These are phyloP conservation scores for Hyaena hyaena DNA, from an alignment of 2,113 vertebrate genomes.

Conservation along the genomic window DNA sequence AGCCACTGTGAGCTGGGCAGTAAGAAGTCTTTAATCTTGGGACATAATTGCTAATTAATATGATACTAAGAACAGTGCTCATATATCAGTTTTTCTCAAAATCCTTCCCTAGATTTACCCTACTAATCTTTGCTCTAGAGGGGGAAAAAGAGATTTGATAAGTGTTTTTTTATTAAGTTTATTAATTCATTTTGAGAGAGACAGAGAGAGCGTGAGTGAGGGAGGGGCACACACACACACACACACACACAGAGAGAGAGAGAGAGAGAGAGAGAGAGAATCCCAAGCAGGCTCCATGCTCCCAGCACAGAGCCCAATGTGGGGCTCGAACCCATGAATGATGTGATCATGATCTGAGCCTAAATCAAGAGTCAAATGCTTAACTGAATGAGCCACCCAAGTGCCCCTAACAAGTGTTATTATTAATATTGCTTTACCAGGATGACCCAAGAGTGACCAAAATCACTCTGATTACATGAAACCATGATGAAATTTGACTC, in stretches of 20 bases:
- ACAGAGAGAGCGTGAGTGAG: no score
- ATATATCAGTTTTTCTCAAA: not conserved
- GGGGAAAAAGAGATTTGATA: not conserved
- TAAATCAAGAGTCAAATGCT: no score
- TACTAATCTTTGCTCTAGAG: not conserved
- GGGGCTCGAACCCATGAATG: no score
- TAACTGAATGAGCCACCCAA: no score
- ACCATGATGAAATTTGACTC: not conserved
- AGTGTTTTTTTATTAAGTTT: not conserved
- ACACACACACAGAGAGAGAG: no score
- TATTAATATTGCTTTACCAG: not conserved
- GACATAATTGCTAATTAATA: conserved; percentile 35
- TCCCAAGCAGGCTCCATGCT: no score
- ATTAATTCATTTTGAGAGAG: no score
- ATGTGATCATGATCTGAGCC: no score
- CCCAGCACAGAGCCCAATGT: no score
- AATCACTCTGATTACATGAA: not conserved
- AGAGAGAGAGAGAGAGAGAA: no score
- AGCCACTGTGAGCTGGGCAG: not conserved
- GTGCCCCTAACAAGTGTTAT: not conserved
- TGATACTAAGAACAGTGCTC: not conserved
- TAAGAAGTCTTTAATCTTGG: conserved; percentile 6
- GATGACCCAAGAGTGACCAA: not conserved
- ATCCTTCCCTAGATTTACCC: not conserved
- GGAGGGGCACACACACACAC: no score